phyloP scores from a whole-genome alignment of 2,888 invertebrate species.

The Melipona bicolor region DNA sequence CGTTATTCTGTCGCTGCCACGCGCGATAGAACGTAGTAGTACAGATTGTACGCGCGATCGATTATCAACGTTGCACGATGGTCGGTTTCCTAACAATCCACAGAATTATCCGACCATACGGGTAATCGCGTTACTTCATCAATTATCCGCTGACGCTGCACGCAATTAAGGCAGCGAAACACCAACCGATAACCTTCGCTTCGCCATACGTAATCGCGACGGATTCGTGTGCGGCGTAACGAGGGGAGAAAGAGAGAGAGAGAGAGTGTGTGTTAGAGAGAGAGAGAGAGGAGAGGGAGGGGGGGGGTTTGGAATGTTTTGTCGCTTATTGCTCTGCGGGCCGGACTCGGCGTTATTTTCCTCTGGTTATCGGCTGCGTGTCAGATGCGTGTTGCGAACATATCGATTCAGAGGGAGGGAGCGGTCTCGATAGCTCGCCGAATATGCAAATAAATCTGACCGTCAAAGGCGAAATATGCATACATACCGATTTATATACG shows the following conservation, averaged over 20 bases:
- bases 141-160: constrained; percentile 72
- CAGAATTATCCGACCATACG: constrained; percentile 65
- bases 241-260: neutral
- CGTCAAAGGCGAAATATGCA: constrained; percentile 60
- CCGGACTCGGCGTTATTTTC: constrained; percentile 39
- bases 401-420: constrained; percentile 43
- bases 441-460: constrained; percentile 55
- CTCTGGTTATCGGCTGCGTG: constrained; percentile 41
- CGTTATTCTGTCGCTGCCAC: constrained; percentile 34
- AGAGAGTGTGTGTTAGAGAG: too few relatives aligned
- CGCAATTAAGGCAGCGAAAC: constrained; percentile 72
- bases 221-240: constrained; percentile 33
- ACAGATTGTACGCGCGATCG: constrained; percentile 57
- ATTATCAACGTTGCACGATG: constrained; percentile 57
- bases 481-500: constrained; percentile 58
- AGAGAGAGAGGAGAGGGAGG: too few relatives aligned
- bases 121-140: constrained; percentile 75
- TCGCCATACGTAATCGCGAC: constrained; percentile 46
- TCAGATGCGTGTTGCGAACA: constrained; percentile 46
- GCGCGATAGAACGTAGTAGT: constrained; percentile 22
- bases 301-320: constrained; percentile 6
- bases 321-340: constrained; percentile 9
- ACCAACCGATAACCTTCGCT: constrained; percentile 58
- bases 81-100: constrained; percentile 72
- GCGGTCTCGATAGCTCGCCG: constrained; percentile 36